Conservation (phyloP, 2,797 vertebrate species). For the Danio kyathit region DNA sequence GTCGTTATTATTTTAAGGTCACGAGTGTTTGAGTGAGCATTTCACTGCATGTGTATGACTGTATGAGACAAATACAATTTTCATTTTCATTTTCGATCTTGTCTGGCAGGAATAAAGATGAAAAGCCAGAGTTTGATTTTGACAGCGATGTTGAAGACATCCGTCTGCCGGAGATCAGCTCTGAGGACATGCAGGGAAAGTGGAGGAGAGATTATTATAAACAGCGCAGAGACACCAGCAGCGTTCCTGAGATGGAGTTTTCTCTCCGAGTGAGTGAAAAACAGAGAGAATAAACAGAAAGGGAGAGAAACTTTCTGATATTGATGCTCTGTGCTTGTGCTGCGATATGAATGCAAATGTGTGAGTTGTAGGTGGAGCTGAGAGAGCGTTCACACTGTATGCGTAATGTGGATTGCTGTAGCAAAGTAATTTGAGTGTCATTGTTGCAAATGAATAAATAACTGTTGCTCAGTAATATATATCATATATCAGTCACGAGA, state of each 20-base stretch:
- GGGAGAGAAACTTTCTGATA: not conserved
- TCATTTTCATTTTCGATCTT: too few relatives aligned
- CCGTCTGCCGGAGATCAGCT: slow-evolving; percentile 79
- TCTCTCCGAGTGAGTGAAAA: slow-evolving; percentile 82
- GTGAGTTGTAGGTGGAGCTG: not conserved
- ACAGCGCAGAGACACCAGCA: slow-evolving; percentile 68
- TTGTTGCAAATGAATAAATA: too few relatives aligned
- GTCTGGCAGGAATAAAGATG: slow-evolving; percentile 81
- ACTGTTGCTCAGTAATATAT: too few relatives aligned
- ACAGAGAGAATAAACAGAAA: not conserved
- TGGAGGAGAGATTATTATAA: slow-evolving; percentile 65
- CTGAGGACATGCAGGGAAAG: slow-evolving; percentile 72
- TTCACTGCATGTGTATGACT: too few relatives aligned
- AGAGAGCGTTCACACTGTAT: not conserved
- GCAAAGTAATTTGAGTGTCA: too few relatives aligned
- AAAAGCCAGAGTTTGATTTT: slow-evolving; percentile 86
- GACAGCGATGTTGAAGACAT: slow-evolving; percentile 78
- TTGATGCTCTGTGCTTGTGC: not conserved
- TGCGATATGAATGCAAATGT: slow-evolving; percentile 13
- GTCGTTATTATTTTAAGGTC: too few relatives aligned
- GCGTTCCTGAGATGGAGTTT: slow-evolving; percentile 82
- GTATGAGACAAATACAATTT: too few relatives aligned
- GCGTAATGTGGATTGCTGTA: too few relatives aligned
- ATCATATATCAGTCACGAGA: too few relatives aligned
- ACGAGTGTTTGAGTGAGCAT: too few relatives aligned